A percentile compares a stretch with the other conserved stretches of the same genome.
These are phyloP conservation scores for Graphium colonna DNA, from an alignment of 2,888 invertebrate genomes.

Conservation along the genomic window DNA sequence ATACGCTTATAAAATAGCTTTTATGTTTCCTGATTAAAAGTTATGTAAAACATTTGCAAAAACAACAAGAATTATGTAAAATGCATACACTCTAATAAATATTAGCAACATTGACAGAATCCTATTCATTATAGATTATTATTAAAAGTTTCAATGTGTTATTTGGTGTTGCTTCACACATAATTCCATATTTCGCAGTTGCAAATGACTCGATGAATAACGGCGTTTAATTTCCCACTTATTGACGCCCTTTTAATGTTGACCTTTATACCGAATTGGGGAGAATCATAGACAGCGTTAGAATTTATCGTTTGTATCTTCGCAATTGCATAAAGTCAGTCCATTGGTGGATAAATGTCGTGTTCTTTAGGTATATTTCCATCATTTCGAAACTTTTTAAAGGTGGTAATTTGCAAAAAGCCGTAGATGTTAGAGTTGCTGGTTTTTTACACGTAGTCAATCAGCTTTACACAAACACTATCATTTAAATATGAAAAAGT, in stretches of 20 bases:
- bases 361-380: not conserved
- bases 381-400: too few species aligned
- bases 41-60: too few species aligned
- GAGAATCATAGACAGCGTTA: slow-evolving; percentile 6
- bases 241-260: slow-evolving; percentile 42
- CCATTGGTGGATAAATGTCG: not conserved
- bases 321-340: not conserved
- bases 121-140: not conserved
- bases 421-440: too few species aligned
- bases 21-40: too few species aligned
- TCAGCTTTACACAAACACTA: too few species aligned
- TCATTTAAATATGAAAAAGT: too few species aligned
- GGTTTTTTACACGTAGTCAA: too few species aligned
- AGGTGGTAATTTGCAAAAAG: too few species aligned
- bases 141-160: not conserved
- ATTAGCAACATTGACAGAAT: too few species aligned
- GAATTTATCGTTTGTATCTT: not conserved
- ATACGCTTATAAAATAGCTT: too few species aligned
- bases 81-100: too few species aligned
- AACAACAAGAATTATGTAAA: too few species aligned
- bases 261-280: slow-evolving; percentile 35
- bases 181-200: slow-evolving; percentile 54
- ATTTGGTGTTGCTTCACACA: slow-evolving; percentile 31
- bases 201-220: slow-evolving; percentile 65
- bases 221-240: slow-evolving; percentile 54